Evolutionary conservation across 2,888 invertebrate species (phyloP), one percentile per base, ranked within the genome.

Genomic region (Cerastoderma edule): DNA sequence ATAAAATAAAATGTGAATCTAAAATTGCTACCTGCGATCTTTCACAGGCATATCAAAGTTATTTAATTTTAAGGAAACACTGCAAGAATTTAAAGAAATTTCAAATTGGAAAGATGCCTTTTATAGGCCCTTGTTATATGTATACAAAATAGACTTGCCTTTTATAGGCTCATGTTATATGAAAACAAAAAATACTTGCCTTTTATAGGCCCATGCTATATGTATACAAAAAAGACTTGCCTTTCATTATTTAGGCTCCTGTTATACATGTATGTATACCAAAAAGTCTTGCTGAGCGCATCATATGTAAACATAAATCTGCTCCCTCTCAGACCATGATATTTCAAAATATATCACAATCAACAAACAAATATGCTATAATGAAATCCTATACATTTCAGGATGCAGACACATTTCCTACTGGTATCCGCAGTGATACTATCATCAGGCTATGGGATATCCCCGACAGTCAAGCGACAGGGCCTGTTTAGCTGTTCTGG

Each of bases 401-500:
- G 70, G n/a, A 71, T 71, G 70, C 30, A 24, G 35, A 44, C 50
- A 1, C 39, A 39, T 27, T 39, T 63, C 24, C 27, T 63, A 16
- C 8, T 28, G 13, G 19, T 48, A 44, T 22, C 35, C 13, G 3
- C 50, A 1, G 30, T 57, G 10, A 68, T 44, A n/a, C 19, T 24
- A n/a, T 19, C 56, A 56, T 39, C 39, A 27, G 39, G 24, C 33
- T 39, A 60, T 33, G 60, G 39, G 24, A 22, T 16, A 30, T 33
- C 60, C n/a, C 24, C 24, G 6, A n/a, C 22, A 6, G 39, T 60
- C 32, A 84, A 84, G 33, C 80, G 86, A 33, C 87, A 85, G 68
- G 82, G 84, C 22, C 76, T 88, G 63, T 85, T 87, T 54, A 78
- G 73, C 2, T 88, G 88, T 67, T 82, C 77, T 35, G 88, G 88